Evolutionary conservation across 2,113 vertebrate genomes (phyloP).

Genomic region (Oceanodroma tethys): DNA sequence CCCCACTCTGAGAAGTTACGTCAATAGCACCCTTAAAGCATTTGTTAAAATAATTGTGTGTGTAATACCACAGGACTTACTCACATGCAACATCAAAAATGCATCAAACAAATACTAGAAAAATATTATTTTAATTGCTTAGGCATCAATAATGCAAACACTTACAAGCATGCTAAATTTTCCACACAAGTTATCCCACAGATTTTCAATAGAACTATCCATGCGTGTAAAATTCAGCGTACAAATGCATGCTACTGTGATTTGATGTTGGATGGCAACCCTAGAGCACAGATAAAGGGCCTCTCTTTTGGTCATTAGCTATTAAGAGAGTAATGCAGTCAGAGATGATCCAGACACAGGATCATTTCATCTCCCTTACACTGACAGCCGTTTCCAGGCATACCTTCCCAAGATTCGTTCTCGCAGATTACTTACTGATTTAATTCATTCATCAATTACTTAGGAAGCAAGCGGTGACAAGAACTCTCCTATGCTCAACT

Average conservation of each 20-base stretch:
- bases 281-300: neutral
- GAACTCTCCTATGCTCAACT: neutral
- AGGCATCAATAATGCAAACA: conserved; percentile 6
- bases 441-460: neutral
- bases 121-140: conserved; percentile 17
- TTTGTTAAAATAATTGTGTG: neutral
- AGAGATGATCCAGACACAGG: neutral
- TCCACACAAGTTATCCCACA: neutral
- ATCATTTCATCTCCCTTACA: neutral
- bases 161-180: neutral
- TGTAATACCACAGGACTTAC: neutral
- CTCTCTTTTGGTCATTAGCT: neutral
- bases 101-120: neutral
- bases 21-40: neutral
- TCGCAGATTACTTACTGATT: neutral
- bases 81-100: neutral
- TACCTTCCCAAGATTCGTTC: neutral
- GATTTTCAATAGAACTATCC: neutral
- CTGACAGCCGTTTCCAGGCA: neutral
- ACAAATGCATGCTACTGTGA: neutral
- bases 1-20: neutral
- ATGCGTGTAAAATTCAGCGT: neutral
- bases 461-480: neutral
- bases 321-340: neutral
- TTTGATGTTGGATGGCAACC: neutral